These are phyloP conservation scores for Ornithoptera alexandrae DNA, from an alignment of 2,888 invertebrate genomes.

Conservation along the genomic window DNA sequence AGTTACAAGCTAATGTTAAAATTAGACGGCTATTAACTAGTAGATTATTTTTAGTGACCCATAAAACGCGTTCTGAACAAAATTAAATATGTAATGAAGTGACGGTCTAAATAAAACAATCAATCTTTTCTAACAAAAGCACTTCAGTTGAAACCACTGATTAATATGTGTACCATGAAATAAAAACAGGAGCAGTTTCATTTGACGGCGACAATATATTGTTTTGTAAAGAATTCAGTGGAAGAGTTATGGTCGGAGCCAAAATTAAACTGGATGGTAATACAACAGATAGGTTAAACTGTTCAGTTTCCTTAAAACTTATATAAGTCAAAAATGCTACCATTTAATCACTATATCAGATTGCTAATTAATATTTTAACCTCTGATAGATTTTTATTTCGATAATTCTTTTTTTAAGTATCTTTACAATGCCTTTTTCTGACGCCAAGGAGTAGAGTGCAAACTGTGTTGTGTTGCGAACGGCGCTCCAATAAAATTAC, in stretches of 20 bases:
- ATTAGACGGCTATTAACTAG: background rate
- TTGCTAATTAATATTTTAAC: too few species aligned
- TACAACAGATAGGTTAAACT: background rate
- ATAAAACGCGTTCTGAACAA: background rate
- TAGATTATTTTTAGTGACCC: background rate
- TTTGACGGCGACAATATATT: constrained; percentile 6
- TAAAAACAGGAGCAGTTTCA: constrained; percentile 7
- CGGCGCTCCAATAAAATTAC: too few species aligned
- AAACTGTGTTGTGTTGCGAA: too few species aligned
- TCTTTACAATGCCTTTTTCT: too few species aligned
- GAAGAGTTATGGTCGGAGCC: constrained; percentile 11
- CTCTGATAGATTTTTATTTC: too few species aligned
- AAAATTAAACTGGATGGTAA: constrained; percentile 7
- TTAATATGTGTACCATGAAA: constrained; percentile 14
- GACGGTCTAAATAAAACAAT: background rate
- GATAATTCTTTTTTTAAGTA: too few species aligned
- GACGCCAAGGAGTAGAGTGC: too few species aligned
- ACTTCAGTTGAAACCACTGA: background rate
- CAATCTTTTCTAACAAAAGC: constrained; percentile 9
- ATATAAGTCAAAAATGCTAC: too few species aligned
- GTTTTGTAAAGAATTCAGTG: constrained; percentile 14
- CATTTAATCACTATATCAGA: too few species aligned
- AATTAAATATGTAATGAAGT: background rate
- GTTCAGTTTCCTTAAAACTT: background rate
- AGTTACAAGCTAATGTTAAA: background rate